Evolutionary conservation across 2,888 invertebrate genomes (phyloP).

Genomic region (Pyralis farinalis): DNA sequence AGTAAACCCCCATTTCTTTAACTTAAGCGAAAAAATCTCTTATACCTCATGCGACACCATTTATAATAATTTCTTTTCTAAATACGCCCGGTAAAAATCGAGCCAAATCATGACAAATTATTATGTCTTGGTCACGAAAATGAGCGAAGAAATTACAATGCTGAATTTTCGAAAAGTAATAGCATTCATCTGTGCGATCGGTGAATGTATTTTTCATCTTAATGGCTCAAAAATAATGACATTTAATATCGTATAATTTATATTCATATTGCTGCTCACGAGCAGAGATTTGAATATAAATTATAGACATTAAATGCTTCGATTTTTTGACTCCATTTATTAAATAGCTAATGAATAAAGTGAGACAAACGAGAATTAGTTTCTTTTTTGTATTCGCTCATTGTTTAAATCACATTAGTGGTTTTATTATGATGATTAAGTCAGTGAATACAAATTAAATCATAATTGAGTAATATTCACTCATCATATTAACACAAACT

Average conservation of each 20-base stretch:
- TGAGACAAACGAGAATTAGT: no score
- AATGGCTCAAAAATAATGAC: background rate
- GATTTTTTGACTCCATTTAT: no score
- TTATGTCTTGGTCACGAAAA: constrained; percentile 31
- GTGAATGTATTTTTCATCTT: constrained; percentile 1
- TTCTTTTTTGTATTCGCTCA: no score
- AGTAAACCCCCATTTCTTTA: constrained; percentile 32
- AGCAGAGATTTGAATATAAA: no score
- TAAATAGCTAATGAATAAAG: background rate
- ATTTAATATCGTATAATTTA: background rate
- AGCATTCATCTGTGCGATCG: constrained; percentile 10
- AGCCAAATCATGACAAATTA: constrained; percentile 55
- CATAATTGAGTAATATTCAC: no score
- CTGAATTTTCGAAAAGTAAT: constrained; percentile 9
- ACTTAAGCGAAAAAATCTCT: constrained; percentile 30
- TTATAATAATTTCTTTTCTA: constrained; percentile 49
- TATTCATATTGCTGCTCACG: background rate
- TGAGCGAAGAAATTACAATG: constrained; percentile 14
- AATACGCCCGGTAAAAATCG: constrained; percentile 41
- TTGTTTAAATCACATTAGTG: no score
- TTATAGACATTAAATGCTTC: no score
- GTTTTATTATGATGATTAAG: background rate
- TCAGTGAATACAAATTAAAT: no score
- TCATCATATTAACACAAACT: no score
- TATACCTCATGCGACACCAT: constrained; percentile 29